phyloP scores from a whole-genome alignment of 2,113 vertebrate species.

The pig (Sus scrofa) region DNA sequence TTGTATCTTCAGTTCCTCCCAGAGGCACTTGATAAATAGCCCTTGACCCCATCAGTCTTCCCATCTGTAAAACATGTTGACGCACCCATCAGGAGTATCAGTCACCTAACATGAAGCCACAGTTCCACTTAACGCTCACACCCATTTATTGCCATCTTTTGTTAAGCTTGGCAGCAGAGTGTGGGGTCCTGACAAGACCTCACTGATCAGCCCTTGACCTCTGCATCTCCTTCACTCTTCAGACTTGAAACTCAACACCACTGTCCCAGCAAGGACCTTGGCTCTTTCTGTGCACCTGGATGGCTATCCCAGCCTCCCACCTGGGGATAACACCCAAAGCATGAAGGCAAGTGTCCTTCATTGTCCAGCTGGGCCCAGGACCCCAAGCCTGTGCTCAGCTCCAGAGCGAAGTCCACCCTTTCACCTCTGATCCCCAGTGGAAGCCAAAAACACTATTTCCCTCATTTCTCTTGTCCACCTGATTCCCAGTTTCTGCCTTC shows the following conservation, averaged over 20 bases:
- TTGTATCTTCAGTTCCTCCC: neutral
- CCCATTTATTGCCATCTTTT: neutral
- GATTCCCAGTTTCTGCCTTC: no score
- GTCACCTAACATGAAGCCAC: rapidly evolving
- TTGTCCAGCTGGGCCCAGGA: neutral
- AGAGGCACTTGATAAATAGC: neutral
- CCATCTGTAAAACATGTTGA: neutral
- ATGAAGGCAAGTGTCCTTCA: rapidly evolving
- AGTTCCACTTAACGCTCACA: rapidly evolving
- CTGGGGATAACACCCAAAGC: neutral
- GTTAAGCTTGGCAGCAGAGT: rapidly evolving
- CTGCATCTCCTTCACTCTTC: neutral
- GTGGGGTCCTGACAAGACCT: no score
- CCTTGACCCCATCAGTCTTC: neutral
- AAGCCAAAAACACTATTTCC: neutral
- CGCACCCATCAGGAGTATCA: neutral
- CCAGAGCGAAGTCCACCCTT: rapidly evolving
- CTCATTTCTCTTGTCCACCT: neutral
- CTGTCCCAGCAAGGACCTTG: neutral
- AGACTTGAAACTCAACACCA: neutral
- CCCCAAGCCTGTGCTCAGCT: neutral
- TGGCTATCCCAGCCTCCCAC: neutral
- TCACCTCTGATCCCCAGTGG: neutral
- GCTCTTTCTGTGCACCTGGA: neutral
- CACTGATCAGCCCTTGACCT: neutral